Evolutionary conservation across 2,113 vertebrate species (phyloP), one percentile per base, ranked within the genome.

Genomic region (Raja brachyura): DNA sequence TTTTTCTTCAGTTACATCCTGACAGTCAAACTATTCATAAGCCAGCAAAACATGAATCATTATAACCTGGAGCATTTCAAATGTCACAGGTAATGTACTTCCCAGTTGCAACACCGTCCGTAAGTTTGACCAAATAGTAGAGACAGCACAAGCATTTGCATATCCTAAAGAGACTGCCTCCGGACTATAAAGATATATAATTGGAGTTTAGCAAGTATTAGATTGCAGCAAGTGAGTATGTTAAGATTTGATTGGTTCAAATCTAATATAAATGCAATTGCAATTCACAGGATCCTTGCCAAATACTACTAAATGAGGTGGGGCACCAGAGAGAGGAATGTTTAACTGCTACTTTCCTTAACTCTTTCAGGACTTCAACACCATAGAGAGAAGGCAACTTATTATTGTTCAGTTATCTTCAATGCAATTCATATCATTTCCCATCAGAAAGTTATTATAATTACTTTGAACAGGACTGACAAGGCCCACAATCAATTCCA

Each of bases 1-100:
- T 85, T 85, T 0, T 54, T 93, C 77, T 78, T 11, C 77, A 93
- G 93, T 94, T 94, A 95, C 93, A 94, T 95, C 94, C 95, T 95
- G 93, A 90, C 93, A 93, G 93, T 94, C 93, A 95, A 93, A 94
- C 95, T 94, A 93, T 93, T 93, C 93, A 93, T 90, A 48, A 68
- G n/a, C 68, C 66, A 92, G 68, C 10, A 73, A 54, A 90, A 92
- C 10, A 54, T 92, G 90, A 92, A 92, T 92, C 90, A 92, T 73
- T 74, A 70, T 28, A 92, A 92, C 68, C 68, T 92, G 90, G 90
- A 54, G 66, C 90, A 54, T 92, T 92, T 92, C 39, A 54, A 74
- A 70, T 31, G 31, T 73, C 68, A 92, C 11, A 74, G 68, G 33
- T 92, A 73, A 31, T 92, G 31, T 73, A 92, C 90, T 92, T 92